Evolutionary conservation across 2,113 vertebrate species (phyloP).

Genomic region (Bothrops jararaca): DNA sequence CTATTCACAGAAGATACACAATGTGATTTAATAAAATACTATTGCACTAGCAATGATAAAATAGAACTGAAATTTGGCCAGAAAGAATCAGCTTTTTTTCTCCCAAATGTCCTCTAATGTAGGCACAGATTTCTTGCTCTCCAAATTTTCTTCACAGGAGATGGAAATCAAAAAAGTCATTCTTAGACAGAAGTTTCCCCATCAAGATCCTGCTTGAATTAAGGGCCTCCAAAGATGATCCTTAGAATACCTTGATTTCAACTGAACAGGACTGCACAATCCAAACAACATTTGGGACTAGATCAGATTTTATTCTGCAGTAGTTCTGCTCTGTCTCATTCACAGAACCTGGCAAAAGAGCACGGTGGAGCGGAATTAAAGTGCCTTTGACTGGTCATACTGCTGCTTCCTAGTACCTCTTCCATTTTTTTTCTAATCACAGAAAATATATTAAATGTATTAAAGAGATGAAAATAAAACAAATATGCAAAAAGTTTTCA

Average conservation of each 20-base stretch:
- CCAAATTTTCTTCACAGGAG: neutral
- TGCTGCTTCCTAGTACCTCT: neutral
- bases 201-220: neutral
- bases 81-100: neutral
- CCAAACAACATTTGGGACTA: neutral
- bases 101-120: neutral
- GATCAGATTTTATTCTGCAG: neutral
- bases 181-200: neutral
- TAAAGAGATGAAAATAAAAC: neutral
- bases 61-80: neutral
- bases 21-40: neutral
- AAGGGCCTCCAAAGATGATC: neutral
- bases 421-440: neutral
- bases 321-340: neutral
- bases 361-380: neutral
- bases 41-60: neutral
- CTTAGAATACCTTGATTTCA: neutral
- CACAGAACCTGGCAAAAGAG: neutral
- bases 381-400: neutral
- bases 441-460: neutral
- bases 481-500: neutral
- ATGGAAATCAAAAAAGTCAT: neutral
- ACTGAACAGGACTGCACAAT: neutral
- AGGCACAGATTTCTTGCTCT: neutral
- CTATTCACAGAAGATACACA: neutral